These are phyloP conservation scores for roundworm (Caenorhabditis elegans) DNA, from an alignment of 1,140 invertebrate genomes.

Conservation along the genomic window DNA sequence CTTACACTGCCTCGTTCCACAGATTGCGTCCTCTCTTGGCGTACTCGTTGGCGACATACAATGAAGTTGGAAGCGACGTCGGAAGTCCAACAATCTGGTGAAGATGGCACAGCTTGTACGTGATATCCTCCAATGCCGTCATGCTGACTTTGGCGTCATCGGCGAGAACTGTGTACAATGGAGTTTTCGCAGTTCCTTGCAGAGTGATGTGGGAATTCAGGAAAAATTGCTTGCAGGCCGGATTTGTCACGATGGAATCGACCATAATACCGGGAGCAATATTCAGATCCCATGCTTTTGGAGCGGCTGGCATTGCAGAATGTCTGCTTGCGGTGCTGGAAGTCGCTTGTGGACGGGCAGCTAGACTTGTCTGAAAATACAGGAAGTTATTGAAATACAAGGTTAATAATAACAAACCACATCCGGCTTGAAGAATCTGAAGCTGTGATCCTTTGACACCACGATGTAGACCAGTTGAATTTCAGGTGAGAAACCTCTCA, in stretches of 20 bases:
- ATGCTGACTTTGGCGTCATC: conserved; percentile 8
- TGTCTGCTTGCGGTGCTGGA: too few species aligned
- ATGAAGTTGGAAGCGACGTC: conserved; percentile 47
- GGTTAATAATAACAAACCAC: too few species aligned
- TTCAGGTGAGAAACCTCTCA: background rate
- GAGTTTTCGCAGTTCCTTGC: conserved; percentile 46
- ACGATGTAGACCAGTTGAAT: conserved; percentile 40
- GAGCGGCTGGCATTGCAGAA: too few species aligned
- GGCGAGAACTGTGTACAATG: conserved; percentile 41
- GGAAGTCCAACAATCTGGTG: conserved; percentile 47
- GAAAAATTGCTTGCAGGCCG: conserved; percentile 46
- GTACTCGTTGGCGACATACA: conserved; percentile 45
- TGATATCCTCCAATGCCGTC: conserved; percentile 23
- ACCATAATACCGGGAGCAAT: conserved; percentile 35
- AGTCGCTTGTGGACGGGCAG: too few species aligned
- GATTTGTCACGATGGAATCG: conserved; percentile 34
- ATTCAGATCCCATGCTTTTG: conserved; percentile 7
- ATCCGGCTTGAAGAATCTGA: background rate
- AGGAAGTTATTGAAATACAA: too few species aligned
- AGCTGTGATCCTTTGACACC: conserved; percentile 39
- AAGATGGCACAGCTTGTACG: conserved; percentile 30
- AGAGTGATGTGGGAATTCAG: conserved; percentile 47
- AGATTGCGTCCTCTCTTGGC: conserved; percentile 9
- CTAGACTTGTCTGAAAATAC: too few species aligned
- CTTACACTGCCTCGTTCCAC: background rate